Percentiles rank a stretch among this genome's conserved stretches.
Conservation (phyloP, 2,888 invertebrate species). For the Drosophila subquinaria region DNA sequence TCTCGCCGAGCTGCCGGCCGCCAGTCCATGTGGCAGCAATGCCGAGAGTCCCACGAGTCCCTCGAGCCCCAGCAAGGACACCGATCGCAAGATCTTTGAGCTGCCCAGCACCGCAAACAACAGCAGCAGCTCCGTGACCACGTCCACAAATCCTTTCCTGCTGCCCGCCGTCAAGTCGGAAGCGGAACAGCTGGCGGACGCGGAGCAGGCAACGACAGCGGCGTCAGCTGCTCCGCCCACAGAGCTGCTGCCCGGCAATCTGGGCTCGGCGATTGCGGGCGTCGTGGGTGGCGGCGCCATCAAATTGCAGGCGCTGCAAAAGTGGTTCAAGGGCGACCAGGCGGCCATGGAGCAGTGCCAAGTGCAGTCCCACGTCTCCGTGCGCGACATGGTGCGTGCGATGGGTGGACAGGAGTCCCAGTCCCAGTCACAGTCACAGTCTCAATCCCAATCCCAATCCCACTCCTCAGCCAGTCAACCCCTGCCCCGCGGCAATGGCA, state of each 20-base stretch:
- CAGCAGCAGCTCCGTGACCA: conserved; percentile 38
- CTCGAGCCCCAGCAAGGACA: conserved; percentile 14
- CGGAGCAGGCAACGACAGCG: conserved; percentile 48
- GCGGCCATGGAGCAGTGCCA: conserved; percentile 67
- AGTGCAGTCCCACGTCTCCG: conserved; percentile 85
- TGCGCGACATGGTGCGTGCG: conserved; percentile 90
- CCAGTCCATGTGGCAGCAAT: conserved; percentile 53
- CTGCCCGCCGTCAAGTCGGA: conserved; percentile 57
- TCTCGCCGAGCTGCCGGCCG: not conserved
- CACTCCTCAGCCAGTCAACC: too few species aligned
- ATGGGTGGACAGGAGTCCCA: conserved; percentile 88
- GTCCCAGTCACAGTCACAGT: not conserved
- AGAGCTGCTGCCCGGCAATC: conserved; percentile 77
- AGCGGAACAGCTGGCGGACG: conserved; percentile 26
- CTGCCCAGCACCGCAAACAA: conserved; percentile 50
- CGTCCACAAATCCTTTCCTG: conserved; percentile 83
- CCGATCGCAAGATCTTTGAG: conserved; percentile 78
- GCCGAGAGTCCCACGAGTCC: conserved; percentile 60
- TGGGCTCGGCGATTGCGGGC: conserved; percentile 85
- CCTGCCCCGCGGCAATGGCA: conserved; percentile 89
- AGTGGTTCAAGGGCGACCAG: conserved; percentile 85
- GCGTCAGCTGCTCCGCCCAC: conserved; percentile 47
- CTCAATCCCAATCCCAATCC: conserved; percentile 4
- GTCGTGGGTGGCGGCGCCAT: conserved; percentile 86
- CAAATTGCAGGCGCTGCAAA: conserved; percentile 85